Percentiles rank a stretch among this genome's conserved stretches.
Evolutionary conservation across 2,797 vertebrate genomes (phyloP).

Genomic region (Spondyliosoma cantharus): DNA sequence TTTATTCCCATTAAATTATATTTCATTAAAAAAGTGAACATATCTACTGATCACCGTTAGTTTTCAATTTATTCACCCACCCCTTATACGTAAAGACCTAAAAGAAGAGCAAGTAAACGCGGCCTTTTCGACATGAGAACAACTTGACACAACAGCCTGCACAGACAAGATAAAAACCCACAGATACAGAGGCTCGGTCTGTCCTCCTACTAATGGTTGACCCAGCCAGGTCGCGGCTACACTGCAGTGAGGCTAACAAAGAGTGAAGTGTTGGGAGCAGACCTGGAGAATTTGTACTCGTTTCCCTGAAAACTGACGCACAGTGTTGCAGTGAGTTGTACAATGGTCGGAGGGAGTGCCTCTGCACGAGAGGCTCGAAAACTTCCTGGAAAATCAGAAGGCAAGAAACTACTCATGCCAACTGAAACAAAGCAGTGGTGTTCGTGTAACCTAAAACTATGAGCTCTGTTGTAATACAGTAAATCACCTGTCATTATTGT

Average conservation of each 20-base stretch:
- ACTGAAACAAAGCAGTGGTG: background rate
- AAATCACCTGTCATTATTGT: background rate
- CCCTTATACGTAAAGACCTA: background rate
- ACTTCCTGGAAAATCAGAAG: conserved; percentile 13
- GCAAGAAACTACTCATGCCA: background rate
- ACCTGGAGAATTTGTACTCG: conserved; percentile 1
- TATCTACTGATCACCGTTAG: too few relatives aligned
- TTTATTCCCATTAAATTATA: too few relatives aligned
- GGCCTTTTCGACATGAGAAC: background rate
- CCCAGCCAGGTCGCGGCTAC: background rate
- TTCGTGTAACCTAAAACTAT: conserved; percentile 19
- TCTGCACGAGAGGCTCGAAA: background rate
- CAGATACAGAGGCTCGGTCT: conserved; percentile 10
- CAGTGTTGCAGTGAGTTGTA: background rate
- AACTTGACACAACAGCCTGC: background rate
- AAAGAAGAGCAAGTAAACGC: background rate
- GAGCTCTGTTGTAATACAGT: background rate
- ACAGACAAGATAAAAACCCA: background rate
- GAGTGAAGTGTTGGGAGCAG: background rate
- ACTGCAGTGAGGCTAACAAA: background rate
- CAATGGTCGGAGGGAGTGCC: conserved; percentile 3
- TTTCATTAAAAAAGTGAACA: too few relatives aligned
- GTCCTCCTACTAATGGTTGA: background rate
- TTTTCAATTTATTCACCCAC: too few relatives aligned
- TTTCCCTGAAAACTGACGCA: background rate